Evolutionary conservation across 2,888 invertebrate genomes (phyloP).

Genomic region (Heliconius charithonia): DNA sequence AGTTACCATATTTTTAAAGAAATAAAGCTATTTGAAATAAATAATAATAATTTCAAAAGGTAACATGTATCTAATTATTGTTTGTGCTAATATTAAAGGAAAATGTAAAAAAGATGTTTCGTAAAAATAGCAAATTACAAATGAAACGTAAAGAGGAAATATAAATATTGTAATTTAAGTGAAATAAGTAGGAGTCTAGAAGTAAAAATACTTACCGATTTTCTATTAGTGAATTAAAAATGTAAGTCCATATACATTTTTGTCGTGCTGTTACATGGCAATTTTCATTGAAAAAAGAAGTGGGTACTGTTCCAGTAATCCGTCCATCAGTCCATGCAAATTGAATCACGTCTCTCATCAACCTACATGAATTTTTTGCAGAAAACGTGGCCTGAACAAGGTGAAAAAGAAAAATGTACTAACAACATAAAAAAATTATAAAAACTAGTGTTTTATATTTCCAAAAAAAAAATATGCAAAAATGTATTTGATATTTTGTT

Average conservation of each 20-base stretch:
- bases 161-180: too few relatives aligned
- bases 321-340: constrained; percentile 78
- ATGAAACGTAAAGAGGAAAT: too few relatives aligned
- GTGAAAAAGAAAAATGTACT: constrained; percentile 1
- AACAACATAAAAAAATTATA: too few relatives aligned
- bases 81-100: not conserved
- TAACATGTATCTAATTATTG: not conserved
- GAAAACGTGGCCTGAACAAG: constrained; percentile 21
- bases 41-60: not conserved
- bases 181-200: not conserved
- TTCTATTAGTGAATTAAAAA: not conserved
- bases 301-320: constrained; percentile 59
- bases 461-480: too few relatives aligned
- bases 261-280: not conserved
- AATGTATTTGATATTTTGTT: too few relatives aligned
- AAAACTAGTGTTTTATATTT: too few relatives aligned
- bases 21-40: not conserved
- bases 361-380: constrained; percentile 64
- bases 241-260: not conserved
- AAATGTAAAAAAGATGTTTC: not conserved
- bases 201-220: not conserved
- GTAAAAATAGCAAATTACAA: too few relatives aligned
- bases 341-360: constrained; percentile 80
- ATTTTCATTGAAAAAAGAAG: constrained; percentile 7
- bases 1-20: too few relatives aligned